A percentile compares a stretch with the other conserved stretches of the same genome.
These are phyloP conservation scores for Rafetus swinhoei DNA, from an alignment of 2,113 vertebrate species.

Conservation along the genomic window DNA sequence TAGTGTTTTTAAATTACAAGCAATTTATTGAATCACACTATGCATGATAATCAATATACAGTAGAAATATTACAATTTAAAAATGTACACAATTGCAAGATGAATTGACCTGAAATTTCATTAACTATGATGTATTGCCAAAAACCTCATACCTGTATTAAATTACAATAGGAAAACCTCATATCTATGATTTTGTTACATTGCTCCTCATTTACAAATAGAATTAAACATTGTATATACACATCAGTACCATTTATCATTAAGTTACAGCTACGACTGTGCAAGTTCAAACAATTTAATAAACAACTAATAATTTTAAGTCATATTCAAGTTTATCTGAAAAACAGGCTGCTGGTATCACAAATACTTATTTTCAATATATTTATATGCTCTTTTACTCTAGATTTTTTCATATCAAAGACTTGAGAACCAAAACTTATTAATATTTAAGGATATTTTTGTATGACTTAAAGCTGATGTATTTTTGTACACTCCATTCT, in stretches of 20 bases:
- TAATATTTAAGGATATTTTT: conserved; percentile 38
- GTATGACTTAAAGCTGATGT: conserved; percentile 65
- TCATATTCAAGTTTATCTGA: conserved; percentile 86
- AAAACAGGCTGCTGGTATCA: conserved; percentile 83
- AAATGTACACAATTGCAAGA: conserved; percentile 96
- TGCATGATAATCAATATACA: conserved; percentile 97
- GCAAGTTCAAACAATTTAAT: conserved; percentile 88
- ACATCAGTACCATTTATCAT: conserved; percentile 85
- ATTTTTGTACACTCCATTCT: conserved; percentile 54
- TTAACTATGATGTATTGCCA: conserved; percentile 87
- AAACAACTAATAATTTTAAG: conserved; percentile 81
- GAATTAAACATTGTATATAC: conserved; percentile 82
- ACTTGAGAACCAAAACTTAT: conserved; percentile 20
- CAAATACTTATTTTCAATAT: conserved; percentile 76
- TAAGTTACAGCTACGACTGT: conserved; percentile 86
- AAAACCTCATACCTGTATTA: conserved; percentile 84
- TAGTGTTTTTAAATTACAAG: conserved; percentile 98
- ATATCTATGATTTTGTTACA: conserved; percentile 80
- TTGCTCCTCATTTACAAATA: conserved; percentile 85
- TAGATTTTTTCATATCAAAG: conserved; percentile 39
- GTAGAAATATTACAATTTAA: conserved; percentile 98
- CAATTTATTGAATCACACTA: conserved; percentile 98
- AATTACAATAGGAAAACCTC: conserved; percentile 86
- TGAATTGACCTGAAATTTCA: conserved; percentile 85
- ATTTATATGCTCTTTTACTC: conserved; percentile 46